Conservation (phyloP, 2,888 invertebrate species). For the Agrilus cyanescens region DNA sequence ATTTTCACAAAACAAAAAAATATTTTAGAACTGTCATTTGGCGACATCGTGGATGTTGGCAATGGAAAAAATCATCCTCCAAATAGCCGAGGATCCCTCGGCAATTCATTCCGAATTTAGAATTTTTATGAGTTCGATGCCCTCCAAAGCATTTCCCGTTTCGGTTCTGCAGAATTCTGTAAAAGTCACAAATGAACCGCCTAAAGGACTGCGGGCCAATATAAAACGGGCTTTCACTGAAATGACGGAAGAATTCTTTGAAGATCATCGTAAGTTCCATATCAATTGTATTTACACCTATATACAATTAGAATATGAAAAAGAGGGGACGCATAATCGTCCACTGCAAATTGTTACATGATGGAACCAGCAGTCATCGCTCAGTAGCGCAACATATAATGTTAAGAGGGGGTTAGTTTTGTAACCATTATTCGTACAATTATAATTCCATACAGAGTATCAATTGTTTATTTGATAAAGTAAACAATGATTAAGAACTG, state of each 20-base stretch:
- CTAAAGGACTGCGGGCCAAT: constrained; percentile 83
- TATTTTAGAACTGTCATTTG: constrained; percentile 77
- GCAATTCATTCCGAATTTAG: constrained; percentile 63
- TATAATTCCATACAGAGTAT: too few relatives aligned
- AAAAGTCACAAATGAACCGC: constrained; percentile 90
- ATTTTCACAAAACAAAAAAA: too few relatives aligned
- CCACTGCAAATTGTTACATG: too few relatives aligned
- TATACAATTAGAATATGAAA: too few relatives aligned
- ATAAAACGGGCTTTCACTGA: constrained; percentile 71
- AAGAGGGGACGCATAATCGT: too few relatives aligned
- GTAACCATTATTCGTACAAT: too few relatives aligned
- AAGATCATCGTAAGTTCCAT: constrained; percentile 54
- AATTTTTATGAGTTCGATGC: constrained; percentile 82
- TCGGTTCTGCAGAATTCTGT: constrained; percentile 86
- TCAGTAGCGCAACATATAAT: too few relatives aligned
- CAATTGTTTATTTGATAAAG: too few relatives aligned
- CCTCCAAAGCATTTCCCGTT: constrained; percentile 74
- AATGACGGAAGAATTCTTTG: constrained; percentile 67
- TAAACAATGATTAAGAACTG: too few relatives aligned
- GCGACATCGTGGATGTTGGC: constrained; percentile 88
- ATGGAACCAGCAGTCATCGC: too few relatives aligned
- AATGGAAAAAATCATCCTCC: constrained; percentile 67
- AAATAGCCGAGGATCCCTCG: constrained; percentile 53
- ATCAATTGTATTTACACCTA: background rate
- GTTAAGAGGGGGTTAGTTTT: too few relatives aligned